Conservation (phyloP, 23 tunicate species). For the Ciona savignyi region DNA sequence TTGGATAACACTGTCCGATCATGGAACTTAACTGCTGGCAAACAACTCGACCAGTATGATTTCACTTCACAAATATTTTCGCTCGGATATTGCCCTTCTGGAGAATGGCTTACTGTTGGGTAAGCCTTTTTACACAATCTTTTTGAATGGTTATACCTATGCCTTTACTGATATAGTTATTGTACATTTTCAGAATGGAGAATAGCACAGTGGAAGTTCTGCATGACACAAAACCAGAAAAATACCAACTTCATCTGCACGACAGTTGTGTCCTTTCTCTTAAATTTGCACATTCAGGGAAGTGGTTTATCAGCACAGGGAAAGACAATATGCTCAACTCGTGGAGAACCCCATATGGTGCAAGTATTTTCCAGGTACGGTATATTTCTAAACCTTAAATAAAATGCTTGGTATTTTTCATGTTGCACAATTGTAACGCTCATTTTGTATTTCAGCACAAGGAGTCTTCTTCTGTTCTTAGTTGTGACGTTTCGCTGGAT, state of each 20-base stretch:
- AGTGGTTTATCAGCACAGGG: conserved; percentile 94
- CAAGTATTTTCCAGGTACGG: conserved; percentile 76
- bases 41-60: conserved; percentile 71
- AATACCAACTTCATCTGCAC: conserved; percentile 84
- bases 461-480: conserved; percentile 71
- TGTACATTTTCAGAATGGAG: conserved; percentile 85
- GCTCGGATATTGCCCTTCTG: conserved; percentile 87
- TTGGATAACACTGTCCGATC: conserved; percentile 92
- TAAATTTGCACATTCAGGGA: conserved; percentile 83
- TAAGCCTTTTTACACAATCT: conserved; percentile 15
- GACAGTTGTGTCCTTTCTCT: conserved; percentile 85
- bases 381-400: too few relatives aligned
- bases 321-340: conserved; percentile 86
- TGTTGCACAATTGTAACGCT: too few relatives aligned
- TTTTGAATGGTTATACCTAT: background rate
- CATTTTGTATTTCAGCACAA: conserved; percentile 41
- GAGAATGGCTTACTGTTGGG: conserved; percentile 98
- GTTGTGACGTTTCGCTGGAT: conserved; percentile 73
- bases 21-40: conserved; percentile 79
- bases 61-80: conserved; percentile 88
- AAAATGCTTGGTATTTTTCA: too few relatives aligned
- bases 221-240: conserved; percentile 79
- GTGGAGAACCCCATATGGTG: conserved; percentile 94
- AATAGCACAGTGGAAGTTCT: conserved; percentile 75
- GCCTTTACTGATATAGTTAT: too few relatives aligned